Evolutionary conservation across 2,113 vertebrate genomes (phyloP).

Genomic region (Orientallactaga bullata): DNA sequence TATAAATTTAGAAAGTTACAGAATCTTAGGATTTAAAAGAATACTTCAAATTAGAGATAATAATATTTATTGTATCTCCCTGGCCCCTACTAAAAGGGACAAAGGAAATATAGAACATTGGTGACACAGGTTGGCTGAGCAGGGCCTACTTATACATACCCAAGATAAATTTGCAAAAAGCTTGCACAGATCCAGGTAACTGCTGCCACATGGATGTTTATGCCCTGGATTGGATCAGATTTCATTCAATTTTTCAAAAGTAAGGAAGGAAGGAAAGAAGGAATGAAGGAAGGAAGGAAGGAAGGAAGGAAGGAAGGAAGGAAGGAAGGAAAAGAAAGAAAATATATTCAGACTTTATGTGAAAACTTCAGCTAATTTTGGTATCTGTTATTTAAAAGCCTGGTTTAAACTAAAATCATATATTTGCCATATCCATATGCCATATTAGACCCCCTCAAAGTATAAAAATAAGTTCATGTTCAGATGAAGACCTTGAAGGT

Average conservation of each 20-base stretch:
- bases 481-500: not conserved
- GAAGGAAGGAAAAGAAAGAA: not conserved
- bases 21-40: not conserved
- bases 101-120: not conserved
- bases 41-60: not conserved
- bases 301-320: no score
- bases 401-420: not conserved
- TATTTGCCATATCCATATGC: not conserved
- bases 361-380: not conserved
- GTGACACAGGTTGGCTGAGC: not conserved
- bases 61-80: not conserved
- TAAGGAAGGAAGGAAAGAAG: no score
- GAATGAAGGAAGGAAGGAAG: no score
- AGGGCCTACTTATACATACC: not conserved
- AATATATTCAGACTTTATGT: constrained; percentile 9
- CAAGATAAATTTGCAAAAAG: not conserved
- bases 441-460: not conserved
- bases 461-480: not conserved
- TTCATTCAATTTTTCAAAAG: not conserved
- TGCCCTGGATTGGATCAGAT: not conserved
- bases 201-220: not conserved
- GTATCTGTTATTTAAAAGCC: not conserved
- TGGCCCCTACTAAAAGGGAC: not conserved
- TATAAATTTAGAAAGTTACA: not conserved
- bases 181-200: not conserved